A percentile compares a stretch with the other conserved stretches of the same genome.
These are phyloP conservation scores for Datnioides undecimradiatus DNA, from an alignment of 2,113 vertebrate species.

Conservation along the genomic window DNA sequence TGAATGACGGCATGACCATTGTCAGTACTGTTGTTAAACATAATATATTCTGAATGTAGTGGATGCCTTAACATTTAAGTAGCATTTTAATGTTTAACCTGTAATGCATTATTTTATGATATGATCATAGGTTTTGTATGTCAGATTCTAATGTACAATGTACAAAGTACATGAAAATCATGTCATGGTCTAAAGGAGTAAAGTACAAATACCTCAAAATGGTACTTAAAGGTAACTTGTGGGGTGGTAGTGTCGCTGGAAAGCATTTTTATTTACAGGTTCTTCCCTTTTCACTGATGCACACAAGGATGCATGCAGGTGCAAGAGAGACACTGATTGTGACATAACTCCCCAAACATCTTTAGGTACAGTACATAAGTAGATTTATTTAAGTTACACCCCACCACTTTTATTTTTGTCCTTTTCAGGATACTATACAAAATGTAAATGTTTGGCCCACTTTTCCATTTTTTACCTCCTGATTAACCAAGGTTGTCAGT, in stretches of 20 bases:
- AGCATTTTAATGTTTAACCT: background rate
- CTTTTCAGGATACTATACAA: background rate
- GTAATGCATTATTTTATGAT: background rate
- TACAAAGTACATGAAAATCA: background rate
- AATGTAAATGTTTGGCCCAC: background rate
- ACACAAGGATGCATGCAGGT: background rate
- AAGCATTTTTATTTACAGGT: too few relatives aligned
- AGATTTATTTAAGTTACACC: background rate
- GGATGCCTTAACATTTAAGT: too few relatives aligned
- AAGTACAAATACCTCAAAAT: background rate
- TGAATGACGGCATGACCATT: too few relatives aligned
- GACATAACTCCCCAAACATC: background rate
- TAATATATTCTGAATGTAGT: too few relatives aligned
- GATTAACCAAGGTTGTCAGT: background rate
- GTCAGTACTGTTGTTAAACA: too few relatives aligned
- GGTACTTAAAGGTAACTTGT: background rate
- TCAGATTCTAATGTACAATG: background rate
- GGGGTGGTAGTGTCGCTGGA: background rate
- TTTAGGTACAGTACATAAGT: background rate
- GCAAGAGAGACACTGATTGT: background rate
- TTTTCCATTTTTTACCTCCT: background rate
- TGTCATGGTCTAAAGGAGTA: background rate
- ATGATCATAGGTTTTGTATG: background rate
- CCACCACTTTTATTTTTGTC: background rate
- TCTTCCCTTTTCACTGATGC: too few relatives aligned